Conservation (phyloP, 1,140 invertebrate species). For the Plectrocnemia conspersa region DNA sequence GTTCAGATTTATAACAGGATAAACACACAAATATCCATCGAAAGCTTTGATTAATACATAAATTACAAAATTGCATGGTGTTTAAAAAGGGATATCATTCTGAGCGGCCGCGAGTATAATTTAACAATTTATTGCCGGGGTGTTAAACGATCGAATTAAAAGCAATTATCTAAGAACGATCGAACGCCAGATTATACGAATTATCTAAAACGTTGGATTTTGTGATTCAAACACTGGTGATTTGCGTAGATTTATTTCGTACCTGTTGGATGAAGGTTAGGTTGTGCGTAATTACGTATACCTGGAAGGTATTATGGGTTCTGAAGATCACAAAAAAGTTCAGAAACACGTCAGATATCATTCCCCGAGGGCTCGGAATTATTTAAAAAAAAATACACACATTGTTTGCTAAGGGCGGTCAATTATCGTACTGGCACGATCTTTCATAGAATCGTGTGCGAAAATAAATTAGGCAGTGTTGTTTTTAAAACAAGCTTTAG, state of each 20-base stretch:
- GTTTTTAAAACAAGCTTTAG: too few species aligned
- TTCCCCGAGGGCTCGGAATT: conserved; percentile 17
- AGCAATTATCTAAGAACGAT: conserved; percentile 2
- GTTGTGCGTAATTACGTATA: conserved; percentile 7
- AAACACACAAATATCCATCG: too few species aligned
- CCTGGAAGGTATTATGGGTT: conserved; percentile 2
- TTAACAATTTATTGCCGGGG: conserved; percentile 3
- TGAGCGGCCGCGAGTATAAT: too few species aligned
- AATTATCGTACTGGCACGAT: too few species aligned
- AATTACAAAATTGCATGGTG: conserved; percentile 3
- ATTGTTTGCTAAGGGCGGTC: too few species aligned
- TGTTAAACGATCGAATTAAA: conserved; percentile 12
- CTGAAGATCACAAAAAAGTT: conserved; percentile 4
- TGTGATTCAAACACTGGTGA: conserved; percentile 12
- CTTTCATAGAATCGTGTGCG: too few species aligned
- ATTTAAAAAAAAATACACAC: too few species aligned
- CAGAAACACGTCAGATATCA: conserved; percentile 10
- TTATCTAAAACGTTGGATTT: conserved; percentile 20
- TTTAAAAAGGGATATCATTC: conserved; percentile 3
- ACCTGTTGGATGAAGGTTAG: conserved; percentile 1
- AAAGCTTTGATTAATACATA: too few species aligned
- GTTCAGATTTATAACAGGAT: too few species aligned
- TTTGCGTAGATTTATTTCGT: conserved; percentile 14
- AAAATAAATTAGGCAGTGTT: too few species aligned
- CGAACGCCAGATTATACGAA: conserved; percentile 13